Evolutionary conservation across 2,797 vertebrate species (phyloP).

Genomic region (Sebastes diaconus): DNA sequence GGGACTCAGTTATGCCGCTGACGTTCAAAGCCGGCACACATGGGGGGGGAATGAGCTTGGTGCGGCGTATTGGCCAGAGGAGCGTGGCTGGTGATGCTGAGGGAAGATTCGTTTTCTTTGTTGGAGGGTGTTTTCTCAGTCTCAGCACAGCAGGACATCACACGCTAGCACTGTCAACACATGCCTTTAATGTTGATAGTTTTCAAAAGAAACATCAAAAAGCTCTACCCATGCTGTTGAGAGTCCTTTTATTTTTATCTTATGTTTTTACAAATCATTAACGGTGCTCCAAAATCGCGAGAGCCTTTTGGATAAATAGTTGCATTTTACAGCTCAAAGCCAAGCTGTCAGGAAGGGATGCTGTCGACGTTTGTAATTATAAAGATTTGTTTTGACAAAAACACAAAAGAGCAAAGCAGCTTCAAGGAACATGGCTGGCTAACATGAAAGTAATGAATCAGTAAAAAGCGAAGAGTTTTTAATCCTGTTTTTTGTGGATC

Average conservation of each 20-base stretch:
- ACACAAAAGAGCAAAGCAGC: slow-evolving; percentile 27
- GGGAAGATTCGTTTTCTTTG: slow-evolving; percentile 60
- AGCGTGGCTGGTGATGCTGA: slow-evolving; percentile 39
- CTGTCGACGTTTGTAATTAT: background rate
- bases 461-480: background rate
- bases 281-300: background rate
- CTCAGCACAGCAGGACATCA: slow-evolving; percentile 57
- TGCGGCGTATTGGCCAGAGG: slow-evolving; percentile 34
- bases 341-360: slow-evolving; percentile 10
- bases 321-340: slow-evolving; percentile 52
- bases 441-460: background rate
- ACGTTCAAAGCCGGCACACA: slow-evolving; percentile 57
- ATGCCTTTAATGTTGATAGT: slow-evolving; percentile 60
- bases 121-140: slow-evolving; percentile 63
- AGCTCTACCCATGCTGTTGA: slow-evolving; percentile 11
- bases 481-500: slow-evolving; percentile 3
- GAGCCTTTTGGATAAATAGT: slow-evolving; percentile 24
- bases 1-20: slow-evolving; percentile 43
- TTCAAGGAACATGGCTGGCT: slow-evolving; percentile 4
- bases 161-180: slow-evolving; percentile 53
- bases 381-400: slow-evolving; percentile 32
- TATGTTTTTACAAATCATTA: slow-evolving; percentile 45
- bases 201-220: slow-evolving; percentile 66
- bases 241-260: slow-evolving; percentile 47
- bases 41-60: slow-evolving; percentile 19